These are phyloP conservation scores for Sitobion miscanthi DNA, from an alignment of 1,140 invertebrate species.

Conservation along the genomic window DNA sequence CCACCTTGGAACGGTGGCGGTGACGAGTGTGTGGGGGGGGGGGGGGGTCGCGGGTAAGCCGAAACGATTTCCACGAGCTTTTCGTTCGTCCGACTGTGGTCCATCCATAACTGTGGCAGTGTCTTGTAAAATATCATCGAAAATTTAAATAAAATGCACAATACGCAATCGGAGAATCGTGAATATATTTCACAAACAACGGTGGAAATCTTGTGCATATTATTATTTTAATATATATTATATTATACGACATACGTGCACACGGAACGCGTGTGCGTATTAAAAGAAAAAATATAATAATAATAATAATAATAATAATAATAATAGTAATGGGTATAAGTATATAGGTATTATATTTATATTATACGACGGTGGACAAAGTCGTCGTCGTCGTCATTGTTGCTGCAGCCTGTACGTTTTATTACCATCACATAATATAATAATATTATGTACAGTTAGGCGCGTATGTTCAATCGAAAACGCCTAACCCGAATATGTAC, in stretches of 20 bases:
- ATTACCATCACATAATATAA: neutral
- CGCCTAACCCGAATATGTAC: neutral
- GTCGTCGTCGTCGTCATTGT: neutral
- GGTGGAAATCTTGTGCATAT: neutral
- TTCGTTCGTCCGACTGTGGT: neutral
- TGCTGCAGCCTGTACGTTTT: neutral
- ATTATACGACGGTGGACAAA: neutral
- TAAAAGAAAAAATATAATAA: neutral
- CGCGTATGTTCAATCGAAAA: neutral
- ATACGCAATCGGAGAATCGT: neutral
- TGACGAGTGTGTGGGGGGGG: neutral
- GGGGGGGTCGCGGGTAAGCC: neutral
- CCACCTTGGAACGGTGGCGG: constrained; percentile 23
- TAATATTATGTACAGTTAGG: neutral
- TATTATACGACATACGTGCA: neutral
- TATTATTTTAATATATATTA: neutral
- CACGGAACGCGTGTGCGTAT: neutral
- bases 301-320: neutral
- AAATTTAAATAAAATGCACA: neutral
- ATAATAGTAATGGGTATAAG: neutral
- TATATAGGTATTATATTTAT: neutral
- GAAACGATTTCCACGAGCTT: neutral
- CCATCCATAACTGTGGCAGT: neutral
- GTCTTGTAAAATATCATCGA: neutral
- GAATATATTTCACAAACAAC: neutral